Percentiles rank a stretch among this genome's conserved stretches.
Evolutionary conservation across 30 jellyfish, hydroid and myxozoan genomes (phyloP).

Genomic region (Catostylus mosaicus): DNA sequence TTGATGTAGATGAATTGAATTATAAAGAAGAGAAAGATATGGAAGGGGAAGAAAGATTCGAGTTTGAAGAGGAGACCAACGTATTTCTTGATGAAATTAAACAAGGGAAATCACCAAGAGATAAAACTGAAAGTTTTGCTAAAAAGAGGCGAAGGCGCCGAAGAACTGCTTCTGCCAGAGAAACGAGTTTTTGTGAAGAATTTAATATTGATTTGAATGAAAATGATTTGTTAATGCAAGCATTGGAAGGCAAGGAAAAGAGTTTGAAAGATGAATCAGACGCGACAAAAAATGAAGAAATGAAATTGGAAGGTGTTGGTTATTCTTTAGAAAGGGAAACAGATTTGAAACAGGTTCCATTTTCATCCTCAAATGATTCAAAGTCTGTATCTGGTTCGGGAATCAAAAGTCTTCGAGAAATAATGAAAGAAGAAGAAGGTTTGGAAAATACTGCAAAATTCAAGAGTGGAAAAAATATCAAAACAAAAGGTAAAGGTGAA

Average conservation of each 20-base stretch:
- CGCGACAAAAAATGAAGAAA: not conserved
- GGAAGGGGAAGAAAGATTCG: not conserved
- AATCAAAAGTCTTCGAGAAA: conserved; percentile 22
- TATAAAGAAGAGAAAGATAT: not conserved
- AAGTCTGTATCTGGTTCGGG: not conserved
- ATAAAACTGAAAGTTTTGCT: conserved; percentile 2
- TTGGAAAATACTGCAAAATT: not conserved
- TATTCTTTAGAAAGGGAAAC: not conserved
- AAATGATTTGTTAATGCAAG: not conserved
- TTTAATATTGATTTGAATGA: not conserved
- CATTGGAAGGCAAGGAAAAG: not conserved
- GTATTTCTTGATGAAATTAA: not conserved
- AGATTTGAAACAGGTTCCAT: not conserved
- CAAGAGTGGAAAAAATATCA: not conserved
- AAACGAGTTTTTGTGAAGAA: conserved; percentile 43
- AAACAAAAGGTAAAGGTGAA: not conserved
- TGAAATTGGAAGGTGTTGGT: not conserved
- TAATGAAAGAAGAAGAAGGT: conserved; percentile 59
- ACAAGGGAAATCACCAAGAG: conserved; percentile 26
- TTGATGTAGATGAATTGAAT: conserved; percentile 21
- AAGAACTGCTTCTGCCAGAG: conserved; percentile 38
- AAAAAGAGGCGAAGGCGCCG: conserved; percentile 54
- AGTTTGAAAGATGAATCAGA: not conserved
- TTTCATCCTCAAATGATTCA: not conserved
- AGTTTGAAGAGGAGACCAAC: conserved; percentile 8